phyloP scores from a whole-genome alignment of 2,113 vertebrate genomes.

The Tiliqua scincoides region DNA sequence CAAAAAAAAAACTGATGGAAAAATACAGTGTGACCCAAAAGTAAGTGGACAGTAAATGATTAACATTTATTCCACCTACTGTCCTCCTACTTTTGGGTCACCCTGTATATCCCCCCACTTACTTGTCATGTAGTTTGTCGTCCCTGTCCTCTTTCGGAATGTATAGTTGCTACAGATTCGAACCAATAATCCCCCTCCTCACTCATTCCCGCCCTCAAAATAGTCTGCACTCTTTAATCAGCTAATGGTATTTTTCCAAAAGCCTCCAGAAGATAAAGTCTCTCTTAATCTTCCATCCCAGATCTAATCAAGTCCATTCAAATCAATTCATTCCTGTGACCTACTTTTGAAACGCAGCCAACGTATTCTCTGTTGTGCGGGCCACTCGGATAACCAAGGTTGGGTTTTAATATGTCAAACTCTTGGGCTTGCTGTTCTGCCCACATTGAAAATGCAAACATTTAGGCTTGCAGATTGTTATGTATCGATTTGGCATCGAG shows the following conservation, averaged over 20 bases:
- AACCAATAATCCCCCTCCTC: slow-evolving; percentile 44
- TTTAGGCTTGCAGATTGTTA: not conserved
- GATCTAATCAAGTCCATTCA: slow-evolving; percentile 73
- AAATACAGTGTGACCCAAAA: no score
- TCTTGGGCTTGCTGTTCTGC: not conserved
- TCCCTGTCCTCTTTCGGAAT: slow-evolving; percentile 20
- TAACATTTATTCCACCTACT: no score
- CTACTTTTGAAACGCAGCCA: slow-evolving; percentile 66
- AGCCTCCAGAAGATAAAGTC: slow-evolving; percentile 64
- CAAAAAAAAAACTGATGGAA: no score
- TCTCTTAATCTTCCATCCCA: slow-evolving; percentile 66
- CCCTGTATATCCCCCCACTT: no score
- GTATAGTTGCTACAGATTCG: slow-evolving; percentile 1
- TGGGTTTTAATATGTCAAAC: not conserved
- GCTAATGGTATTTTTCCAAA: slow-evolving; percentile 69
- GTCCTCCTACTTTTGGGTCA: no score
- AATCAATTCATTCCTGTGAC: slow-evolving; percentile 64
- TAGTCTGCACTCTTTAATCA: slow-evolving; percentile 49
- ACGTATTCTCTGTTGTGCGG: slow-evolving; percentile 54
- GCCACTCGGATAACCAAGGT: slow-evolving; percentile 46
- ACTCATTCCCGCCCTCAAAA: slow-evolving; percentile 1
- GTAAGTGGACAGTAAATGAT: no score
- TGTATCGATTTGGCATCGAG: not conserved
- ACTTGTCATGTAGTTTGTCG: no score
- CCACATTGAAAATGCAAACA: not conserved